Percentiles rank a stretch among this genome's conserved stretches.
These are phyloP conservation scores for Melanostoma mellinum DNA, from an alignment of 2,888 invertebrate species.

Conservation along the genomic window DNA sequence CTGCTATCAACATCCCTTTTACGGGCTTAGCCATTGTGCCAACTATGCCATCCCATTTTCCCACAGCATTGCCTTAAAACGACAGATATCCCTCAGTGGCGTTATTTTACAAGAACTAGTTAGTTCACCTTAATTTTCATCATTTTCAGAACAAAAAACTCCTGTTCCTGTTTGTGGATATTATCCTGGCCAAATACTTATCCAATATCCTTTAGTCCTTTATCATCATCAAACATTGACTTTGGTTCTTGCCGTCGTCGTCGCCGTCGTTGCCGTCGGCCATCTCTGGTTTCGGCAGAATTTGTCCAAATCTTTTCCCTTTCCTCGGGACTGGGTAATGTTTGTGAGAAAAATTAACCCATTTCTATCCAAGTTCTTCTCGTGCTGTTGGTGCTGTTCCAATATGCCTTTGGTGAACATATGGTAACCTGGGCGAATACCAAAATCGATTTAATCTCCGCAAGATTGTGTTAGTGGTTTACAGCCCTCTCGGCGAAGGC, in stretches of 20 bases:
- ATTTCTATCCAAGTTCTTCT: conserved; percentile 18
- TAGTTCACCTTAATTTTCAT: conserved; percentile 53
- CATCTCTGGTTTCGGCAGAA: conserved; percentile 26
- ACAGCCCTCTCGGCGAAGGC: conserved; percentile 14
- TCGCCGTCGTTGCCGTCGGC: not conserved
- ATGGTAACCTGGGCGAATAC: conserved; percentile 20
- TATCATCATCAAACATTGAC: conserved; percentile 51
- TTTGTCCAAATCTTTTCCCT: conserved; percentile 45
- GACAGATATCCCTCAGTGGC: not conserved
- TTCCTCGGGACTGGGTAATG: not conserved
- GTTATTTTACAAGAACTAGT: conserved; percentile 6
- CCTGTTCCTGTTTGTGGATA: conserved; percentile 37
- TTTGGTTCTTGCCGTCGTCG: conserved; percentile 1
- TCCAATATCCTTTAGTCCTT: conserved; percentile 33
- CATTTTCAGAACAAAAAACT: conserved; percentile 23
- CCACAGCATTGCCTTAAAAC: not conserved
- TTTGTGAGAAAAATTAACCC: conserved; percentile 36
- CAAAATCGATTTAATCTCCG: conserved; percentile 56
- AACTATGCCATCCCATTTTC: not conserved
- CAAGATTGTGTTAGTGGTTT: conserved; percentile 55
- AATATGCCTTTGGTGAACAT: conserved; percentile 20
- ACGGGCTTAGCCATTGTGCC: conserved; percentile 6
- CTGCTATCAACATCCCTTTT: conserved; percentile 32
- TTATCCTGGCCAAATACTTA: conserved; percentile 48
- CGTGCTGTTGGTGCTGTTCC: conserved; percentile 2